A percentile compares a stretch with the other conserved stretches of the same genome.
Conservation (phyloP, 2,888 invertebrate species). For the Cephus sareptanus region DNA sequence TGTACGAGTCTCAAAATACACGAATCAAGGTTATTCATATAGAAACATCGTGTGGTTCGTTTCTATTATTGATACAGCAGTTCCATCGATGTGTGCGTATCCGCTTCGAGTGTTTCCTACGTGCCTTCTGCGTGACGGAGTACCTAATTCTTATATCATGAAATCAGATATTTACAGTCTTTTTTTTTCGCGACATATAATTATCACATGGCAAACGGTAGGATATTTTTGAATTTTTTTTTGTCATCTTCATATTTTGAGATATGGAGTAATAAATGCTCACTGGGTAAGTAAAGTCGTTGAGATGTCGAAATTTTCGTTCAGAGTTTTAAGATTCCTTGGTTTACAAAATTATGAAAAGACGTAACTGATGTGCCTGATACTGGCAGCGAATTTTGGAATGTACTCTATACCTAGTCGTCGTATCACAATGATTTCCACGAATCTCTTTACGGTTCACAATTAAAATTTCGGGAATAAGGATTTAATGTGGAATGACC, state of each 20-base stretch:
- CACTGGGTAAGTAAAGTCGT: too few relatives aligned
- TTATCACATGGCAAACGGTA: not conserved
- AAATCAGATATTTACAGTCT: not conserved
- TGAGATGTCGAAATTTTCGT: not conserved
- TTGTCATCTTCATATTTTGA: not conserved
- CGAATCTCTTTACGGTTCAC: too few relatives aligned
- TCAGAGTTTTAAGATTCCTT: not conserved
- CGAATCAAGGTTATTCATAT: not conserved
- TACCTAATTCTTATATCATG: not conserved
- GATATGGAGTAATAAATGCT: too few relatives aligned
- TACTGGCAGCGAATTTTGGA: not conserved
- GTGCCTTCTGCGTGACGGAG: not conserved
- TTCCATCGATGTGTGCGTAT: not conserved
- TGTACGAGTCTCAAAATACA: not conserved
- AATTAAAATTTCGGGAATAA: too few relatives aligned
- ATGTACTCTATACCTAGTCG: not conserved
- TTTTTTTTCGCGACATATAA: not conserved
- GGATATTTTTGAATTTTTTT: not conserved
- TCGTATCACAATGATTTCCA: too few relatives aligned
- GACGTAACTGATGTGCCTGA: not conserved
- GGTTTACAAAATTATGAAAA: not conserved
- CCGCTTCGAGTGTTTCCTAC: not conserved
- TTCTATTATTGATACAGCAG: not conserved
- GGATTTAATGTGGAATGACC: too few relatives aligned
- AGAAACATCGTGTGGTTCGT: not conserved